Evolutionary conservation across 2,797 vertebrate species (phyloP).

Genomic region (Gymnoscopelus microlampas): DNA sequence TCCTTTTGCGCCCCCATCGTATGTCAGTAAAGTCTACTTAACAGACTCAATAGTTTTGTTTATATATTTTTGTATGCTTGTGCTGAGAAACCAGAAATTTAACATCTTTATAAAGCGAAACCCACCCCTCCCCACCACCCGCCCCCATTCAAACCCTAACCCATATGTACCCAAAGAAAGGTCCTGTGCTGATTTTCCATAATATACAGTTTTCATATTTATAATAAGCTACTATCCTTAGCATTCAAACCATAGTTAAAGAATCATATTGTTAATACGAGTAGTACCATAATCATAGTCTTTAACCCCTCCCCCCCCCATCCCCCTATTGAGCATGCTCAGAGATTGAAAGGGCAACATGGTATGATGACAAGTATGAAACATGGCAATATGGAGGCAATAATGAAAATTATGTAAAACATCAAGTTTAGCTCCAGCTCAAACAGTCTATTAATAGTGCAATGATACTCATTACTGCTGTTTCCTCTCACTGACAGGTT

Average conservation of each 20-base stretch:
- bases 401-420: slow-evolving; percentile 56
- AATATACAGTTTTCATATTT: slow-evolving; percentile 89
- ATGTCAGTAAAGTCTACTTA: slow-evolving; percentile 70
- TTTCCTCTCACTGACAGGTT: slow-evolving; percentile 26
- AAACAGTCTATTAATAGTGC: slow-evolving; percentile 50
- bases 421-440: slow-evolving; percentile 44
- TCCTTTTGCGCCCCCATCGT: slow-evolving; percentile 69
- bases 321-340: slow-evolving; percentile 83
- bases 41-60: slow-evolving; percentile 74
- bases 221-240: slow-evolving; percentile 89
- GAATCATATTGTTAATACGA: slow-evolving; percentile 84
- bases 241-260: slow-evolving; percentile 87
- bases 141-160: slow-evolving; percentile 56
- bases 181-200: slow-evolving; percentile 87
- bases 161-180: slow-evolving; percentile 79
- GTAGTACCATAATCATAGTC: slow-evolving; percentile 82
- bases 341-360: slow-evolving; percentile 79
- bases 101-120: slow-evolving; percentile 81
- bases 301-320: slow-evolving; percentile 67
- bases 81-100: slow-evolving; percentile 87
- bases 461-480: slow-evolving; percentile 31
- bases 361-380: slow-evolving; percentile 61
- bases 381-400: slow-evolving; percentile 52
- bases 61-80: slow-evolving; percentile 78
- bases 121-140: slow-evolving; percentile 30